Conservation (phyloP, 2,888 invertebrate genomes). For the Spisula subtruncata region DNA sequence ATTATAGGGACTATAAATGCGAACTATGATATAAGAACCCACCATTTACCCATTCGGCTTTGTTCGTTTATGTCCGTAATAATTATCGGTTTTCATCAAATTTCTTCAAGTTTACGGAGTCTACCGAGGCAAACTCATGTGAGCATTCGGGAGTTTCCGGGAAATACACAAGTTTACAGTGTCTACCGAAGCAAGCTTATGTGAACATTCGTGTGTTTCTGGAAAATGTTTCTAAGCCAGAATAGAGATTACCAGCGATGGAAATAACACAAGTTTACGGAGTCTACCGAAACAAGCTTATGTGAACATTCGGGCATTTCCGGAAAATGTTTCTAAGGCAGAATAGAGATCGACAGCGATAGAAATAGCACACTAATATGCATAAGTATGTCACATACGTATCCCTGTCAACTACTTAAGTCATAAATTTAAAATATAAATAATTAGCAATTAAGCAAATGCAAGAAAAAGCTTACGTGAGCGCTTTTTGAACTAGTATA, state of each 20-base stretch:
- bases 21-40: background rate
- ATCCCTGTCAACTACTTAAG: background rate
- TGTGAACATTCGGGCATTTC: background rate
- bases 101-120: background rate
- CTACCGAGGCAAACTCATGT: background rate
- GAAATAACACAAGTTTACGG: too few relatives aligned
- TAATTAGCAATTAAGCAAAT: background rate
- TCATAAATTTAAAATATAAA: conserved; percentile 14
- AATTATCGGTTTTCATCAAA: background rate
- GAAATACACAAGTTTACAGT: background rate
- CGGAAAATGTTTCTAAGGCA: too few relatives aligned
- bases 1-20: background rate
- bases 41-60: background rate
- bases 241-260: too few relatives aligned
- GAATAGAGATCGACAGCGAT: too few relatives aligned
- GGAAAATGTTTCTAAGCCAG: too few relatives aligned
- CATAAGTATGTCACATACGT: background rate
- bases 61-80: background rate
- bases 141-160: background rate
- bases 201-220: background rate
- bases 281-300: background rate
- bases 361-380: background rate
- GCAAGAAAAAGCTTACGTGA: background rate
- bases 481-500: background rate
- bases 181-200: background rate